phyloP scores from a whole-genome alignment of 2,888 invertebrate genomes.

The Polyploca ridens region DNA sequence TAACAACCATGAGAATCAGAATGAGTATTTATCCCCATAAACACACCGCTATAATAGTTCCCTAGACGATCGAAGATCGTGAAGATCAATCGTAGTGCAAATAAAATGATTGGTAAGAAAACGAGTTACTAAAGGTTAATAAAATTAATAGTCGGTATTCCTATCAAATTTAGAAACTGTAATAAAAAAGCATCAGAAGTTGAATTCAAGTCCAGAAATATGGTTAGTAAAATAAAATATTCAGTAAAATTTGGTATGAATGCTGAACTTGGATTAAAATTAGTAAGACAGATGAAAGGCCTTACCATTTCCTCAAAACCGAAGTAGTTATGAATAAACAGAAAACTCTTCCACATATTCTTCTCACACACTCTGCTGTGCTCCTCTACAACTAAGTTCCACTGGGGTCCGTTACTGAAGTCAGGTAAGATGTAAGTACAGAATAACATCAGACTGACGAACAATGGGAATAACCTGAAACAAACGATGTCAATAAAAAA shows the following conservation, averaged over 20 bases:
- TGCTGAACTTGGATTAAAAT: too few relatives aligned
- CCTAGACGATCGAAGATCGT: background rate
- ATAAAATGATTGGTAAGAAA: too few relatives aligned
- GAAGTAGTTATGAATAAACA: conserved; percentile 85
- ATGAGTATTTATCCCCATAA: background rate
- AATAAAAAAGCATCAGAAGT: too few relatives aligned
- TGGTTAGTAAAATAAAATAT: too few relatives aligned
- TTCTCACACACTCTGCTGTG: conserved; percentile 82
- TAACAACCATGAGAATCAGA: conserved; percentile 49
- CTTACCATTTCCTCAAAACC: conserved; percentile 85
- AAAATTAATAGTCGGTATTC: too few relatives aligned
- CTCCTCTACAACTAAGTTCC: conserved; percentile 83
- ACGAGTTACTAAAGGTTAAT: too few relatives aligned
- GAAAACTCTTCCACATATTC: conserved; percentile 85
- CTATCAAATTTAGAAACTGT: too few relatives aligned
- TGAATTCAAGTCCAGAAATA: too few relatives aligned
- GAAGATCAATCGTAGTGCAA: background rate
- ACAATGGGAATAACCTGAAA: conserved; percentile 78
- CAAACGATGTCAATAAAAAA: conserved; percentile 14
- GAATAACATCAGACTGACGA: conserved; percentile 81
- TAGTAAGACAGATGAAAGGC: background rate
- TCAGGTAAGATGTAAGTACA: conserved; percentile 83
- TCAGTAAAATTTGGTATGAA: too few relatives aligned
- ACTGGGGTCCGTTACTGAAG: conserved; percentile 82
- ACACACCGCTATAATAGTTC: background rate